A percentile compares a stretch with the other conserved stretches of the same genome.
Evolutionary conservation across 2,797 vertebrate species (phyloP).

Genomic region (Podargus strigoides): DNA sequence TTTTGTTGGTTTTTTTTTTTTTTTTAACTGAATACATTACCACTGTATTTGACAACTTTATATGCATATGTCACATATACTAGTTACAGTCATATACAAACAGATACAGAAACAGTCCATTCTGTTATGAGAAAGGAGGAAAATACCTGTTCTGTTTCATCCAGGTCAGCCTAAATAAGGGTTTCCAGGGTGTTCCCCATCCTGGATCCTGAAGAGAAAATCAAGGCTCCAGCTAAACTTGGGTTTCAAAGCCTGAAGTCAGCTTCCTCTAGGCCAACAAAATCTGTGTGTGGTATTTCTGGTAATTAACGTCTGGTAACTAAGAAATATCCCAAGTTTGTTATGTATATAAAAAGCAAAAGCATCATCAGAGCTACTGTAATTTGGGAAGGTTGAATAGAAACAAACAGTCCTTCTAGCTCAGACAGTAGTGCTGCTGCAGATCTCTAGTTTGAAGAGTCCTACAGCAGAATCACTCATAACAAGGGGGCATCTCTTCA

Average conservation of each 20-base stretch:
- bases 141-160: background rate
- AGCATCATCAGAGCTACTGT: background rate
- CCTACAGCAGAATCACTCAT: background rate
- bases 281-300: background rate
- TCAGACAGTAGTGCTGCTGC: background rate
- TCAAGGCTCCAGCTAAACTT: background rate
- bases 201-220: background rate
- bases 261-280: background rate
- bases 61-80: background rate
- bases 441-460: background rate
- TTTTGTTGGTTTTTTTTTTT: background rate
- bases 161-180: background rate
- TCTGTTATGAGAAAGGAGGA: background rate
- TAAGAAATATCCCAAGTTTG: background rate
- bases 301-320: background rate
- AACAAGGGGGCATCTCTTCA: background rate
- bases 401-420: background rate
- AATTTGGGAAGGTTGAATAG: background rate
- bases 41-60: background rate
- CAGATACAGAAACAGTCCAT: background rate
- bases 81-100: background rate
- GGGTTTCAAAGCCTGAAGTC: background rate
- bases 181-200: background rate
- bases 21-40: background rate
- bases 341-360: background rate